Base-by-base conservation (phyloP, 2,888 invertebrate species). In the Campaea margaritaria region DNA sequence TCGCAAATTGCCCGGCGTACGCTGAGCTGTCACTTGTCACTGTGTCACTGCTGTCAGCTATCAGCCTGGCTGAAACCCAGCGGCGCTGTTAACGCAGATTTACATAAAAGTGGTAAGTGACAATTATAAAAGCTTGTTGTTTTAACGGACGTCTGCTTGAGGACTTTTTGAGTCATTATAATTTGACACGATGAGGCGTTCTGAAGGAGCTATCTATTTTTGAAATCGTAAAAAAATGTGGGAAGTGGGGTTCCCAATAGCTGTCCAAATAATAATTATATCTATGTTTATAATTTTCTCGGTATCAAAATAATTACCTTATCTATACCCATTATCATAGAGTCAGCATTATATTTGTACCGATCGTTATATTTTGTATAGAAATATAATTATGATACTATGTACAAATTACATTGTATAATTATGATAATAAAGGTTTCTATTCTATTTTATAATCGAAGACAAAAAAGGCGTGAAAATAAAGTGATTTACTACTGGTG, bases 51-150 rank as follows among this genome's bases (percentile, higher is more conserved):
- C 74, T 86, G 87, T 85, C 88, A 79, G 62, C 73, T 81, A 84
- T 82, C 84, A 78, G 61, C 52, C 70, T 60, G 61, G 65, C 67
- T 81, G 87, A 85, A 84, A 83, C 78, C 75, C 78, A 76, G 75
- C 77, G 75, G 76, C 77, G 76, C 76, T 73, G 82, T 76, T 83
- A 76, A 74, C 84, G 76, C 79, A 82, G 85, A 89, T 88, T 88
- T 85, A 86, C 90, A 88, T 90, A 87, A 85, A 85, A 85, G 81
- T 83, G 81, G 78, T 81, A 83, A 83, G 76, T 84, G 85, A 85
- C 85, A 85, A 85, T 85, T 85, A 85, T n/a, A 85, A 81, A 81
- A 76, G 75, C 71, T 74, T 76, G 79, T 78, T 75, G 74, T 72
- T 71, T 68, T 70, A 73, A 73, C 46, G 63, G 61, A 10, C 1